Evolutionary conservation across 2,113 vertebrate species (phyloP).

Genomic region (Pandion haliaetus): DNA sequence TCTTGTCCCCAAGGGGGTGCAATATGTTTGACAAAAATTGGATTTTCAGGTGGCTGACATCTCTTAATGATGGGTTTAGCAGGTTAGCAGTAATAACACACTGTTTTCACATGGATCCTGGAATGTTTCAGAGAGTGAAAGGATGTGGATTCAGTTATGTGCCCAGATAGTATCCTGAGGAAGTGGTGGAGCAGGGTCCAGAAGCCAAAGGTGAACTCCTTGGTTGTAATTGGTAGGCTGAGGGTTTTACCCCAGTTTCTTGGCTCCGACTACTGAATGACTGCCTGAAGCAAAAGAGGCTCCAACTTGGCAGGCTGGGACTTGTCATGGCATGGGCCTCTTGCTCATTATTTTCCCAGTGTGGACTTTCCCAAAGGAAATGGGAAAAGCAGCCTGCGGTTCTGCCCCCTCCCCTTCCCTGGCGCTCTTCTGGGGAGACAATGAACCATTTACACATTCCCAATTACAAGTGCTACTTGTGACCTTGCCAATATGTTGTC

Average conservation of each 20-base stretch:
- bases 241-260: background rate
- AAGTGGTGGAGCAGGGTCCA: background rate
- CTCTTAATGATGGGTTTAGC: background rate
- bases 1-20: slow-evolving; percentile 19
- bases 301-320: slow-evolving; percentile 29
- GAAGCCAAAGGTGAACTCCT: slow-evolving; percentile 11
- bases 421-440: slow-evolving; percentile 22
- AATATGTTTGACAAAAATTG: background rate
- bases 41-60: background rate
- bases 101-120: background rate
- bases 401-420: slow-evolving; percentile 48
- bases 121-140: background rate
- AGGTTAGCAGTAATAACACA: background rate
- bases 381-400: slow-evolving; percentile 14
- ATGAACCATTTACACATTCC: slow-evolving; percentile 64
- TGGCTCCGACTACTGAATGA: background rate
- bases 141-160: background rate
- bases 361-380: slow-evolving; percentile 65
- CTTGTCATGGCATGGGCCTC: slow-evolving; percentile 45
- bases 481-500: slow-evolving; percentile 70
- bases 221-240: background rate
- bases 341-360: slow-evolving; percentile 61
- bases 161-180: background rate
- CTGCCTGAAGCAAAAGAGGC: background rate
- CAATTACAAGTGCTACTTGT: slow-evolving; percentile 67